Percentiles rank a stretch among this genome's conserved stretches.
phyloP scores from a whole-genome alignment of 1,140 invertebrate species.

The Contarinia nasturtii region DNA sequence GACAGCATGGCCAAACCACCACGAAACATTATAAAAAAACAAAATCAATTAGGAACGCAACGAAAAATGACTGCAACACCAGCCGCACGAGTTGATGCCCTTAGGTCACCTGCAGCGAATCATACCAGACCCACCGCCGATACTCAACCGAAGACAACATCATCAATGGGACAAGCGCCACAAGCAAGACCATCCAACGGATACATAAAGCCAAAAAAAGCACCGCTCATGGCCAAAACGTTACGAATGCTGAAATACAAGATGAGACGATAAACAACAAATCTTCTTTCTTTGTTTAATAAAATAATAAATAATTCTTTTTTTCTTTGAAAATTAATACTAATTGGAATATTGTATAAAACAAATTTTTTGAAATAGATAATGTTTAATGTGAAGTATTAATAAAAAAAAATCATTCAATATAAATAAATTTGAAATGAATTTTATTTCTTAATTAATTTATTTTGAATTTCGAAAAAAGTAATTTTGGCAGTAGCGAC shows the following conservation, averaged over 20 bases:
- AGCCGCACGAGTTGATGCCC: slow-evolving; percentile 30
- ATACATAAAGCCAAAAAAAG: slow-evolving; percentile 34
- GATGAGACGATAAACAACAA: slow-evolving; percentile 13
- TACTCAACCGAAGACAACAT: slow-evolving; percentile 12
- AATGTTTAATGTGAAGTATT: too few species aligned
- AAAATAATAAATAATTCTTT: too few species aligned
- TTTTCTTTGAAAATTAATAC: too few species aligned
- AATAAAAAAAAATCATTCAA: too few species aligned
- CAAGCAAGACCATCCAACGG: slow-evolving; percentile 9
- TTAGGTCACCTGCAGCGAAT: slow-evolving; percentile 24
- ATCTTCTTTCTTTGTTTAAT: too few species aligned
- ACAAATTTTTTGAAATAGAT: too few species aligned
- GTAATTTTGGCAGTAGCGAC: too few species aligned
- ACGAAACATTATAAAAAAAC: slow-evolving; percentile 53
- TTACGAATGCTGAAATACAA: slow-evolving; percentile 57
- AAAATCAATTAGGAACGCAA: slow-evolving; percentile 31
- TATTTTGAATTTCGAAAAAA: too few species aligned
- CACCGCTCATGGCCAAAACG: slow-evolving; percentile 73
- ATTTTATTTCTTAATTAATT: too few species aligned
- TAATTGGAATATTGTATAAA: too few species aligned
- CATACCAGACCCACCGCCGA: slow-evolving; percentile 24
- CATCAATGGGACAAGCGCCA: too few species aligned
- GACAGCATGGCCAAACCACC: slow-evolving; percentile 78
- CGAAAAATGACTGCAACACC: slow-evolving; percentile 30
- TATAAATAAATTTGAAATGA: too few species aligned